Percentiles rank a stretch among this genome's conserved stretches.
Conservation (phyloP, 1,140 invertebrate species). For the Eupeodes corollae region DNA sequence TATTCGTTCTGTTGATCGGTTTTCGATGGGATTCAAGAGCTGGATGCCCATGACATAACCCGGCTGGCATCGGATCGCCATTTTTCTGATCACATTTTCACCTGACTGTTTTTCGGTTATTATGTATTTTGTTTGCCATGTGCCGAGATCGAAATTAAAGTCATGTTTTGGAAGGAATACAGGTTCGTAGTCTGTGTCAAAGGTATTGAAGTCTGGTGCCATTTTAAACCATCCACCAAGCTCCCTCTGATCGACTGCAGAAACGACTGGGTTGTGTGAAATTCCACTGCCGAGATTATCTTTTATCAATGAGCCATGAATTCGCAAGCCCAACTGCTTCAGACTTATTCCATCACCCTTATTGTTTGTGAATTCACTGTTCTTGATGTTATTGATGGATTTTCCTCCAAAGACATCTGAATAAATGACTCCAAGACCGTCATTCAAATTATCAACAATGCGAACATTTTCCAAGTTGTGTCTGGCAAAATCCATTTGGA, state of each 20-base stretch:
- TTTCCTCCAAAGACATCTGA: constrained; percentile 80
- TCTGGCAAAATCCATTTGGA: constrained; percentile 92
- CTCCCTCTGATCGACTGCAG: constrained; percentile 75
- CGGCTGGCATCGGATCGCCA: constrained; percentile 53
- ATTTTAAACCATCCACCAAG: constrained; percentile 83
- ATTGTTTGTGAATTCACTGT: constrained; percentile 81
- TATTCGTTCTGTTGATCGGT: constrained; percentile 72
- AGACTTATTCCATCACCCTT: constrained; percentile 78
- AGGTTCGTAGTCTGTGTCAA: constrained; percentile 56
- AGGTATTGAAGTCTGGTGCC: constrained; percentile 48
- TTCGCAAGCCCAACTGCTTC: constrained; percentile 72
- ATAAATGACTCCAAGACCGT: constrained; percentile 79
- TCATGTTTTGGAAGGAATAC: constrained; percentile 51
- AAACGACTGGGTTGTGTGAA: constrained; percentile 81
- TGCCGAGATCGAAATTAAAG: constrained; percentile 52
- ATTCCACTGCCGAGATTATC: constrained; percentile 82
- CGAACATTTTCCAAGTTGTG: constrained; percentile 79
- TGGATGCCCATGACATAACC: constrained; percentile 71
- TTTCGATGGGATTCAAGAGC: constrained; percentile 76
- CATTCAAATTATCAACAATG: constrained; percentile 70
- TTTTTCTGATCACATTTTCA: constrained; percentile 46
- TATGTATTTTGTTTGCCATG: constrained; percentile 64
- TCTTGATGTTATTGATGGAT: constrained; percentile 71
- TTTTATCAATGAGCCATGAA: constrained; percentile 64
- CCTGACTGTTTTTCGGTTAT: constrained; percentile 54